These are phyloP conservation scores for Chironex yamaguchii DNA, from an alignment of 30 jellyfish, hydroid and myxozoan species.

Conservation along the genomic window DNA sequence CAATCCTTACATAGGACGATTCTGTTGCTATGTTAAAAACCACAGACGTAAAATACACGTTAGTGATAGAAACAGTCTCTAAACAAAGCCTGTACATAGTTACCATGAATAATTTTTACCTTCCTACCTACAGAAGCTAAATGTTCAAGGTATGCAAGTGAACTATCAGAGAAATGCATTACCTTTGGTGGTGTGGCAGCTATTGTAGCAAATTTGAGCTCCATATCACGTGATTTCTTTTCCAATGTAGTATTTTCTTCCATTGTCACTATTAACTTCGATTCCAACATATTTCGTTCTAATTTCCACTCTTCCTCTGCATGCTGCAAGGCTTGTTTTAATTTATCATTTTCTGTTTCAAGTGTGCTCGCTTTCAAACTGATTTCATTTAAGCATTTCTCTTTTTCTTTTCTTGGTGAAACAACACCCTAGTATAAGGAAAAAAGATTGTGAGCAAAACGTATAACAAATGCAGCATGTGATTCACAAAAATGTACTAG, in stretches of 20 bases:
- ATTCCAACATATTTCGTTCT: neutral
- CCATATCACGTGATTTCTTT: conserved; percentile 46
- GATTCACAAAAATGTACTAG: too few relatives aligned
- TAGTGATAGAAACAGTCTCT: too few relatives aligned
- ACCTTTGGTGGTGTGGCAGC: conserved; percentile 93
- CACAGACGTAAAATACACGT: too few relatives aligned
- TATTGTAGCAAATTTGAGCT: conserved; percentile 55
- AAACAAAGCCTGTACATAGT: too few relatives aligned
- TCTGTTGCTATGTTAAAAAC: too few relatives aligned
- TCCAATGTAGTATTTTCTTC: neutral
- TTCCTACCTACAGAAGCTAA: neutral
- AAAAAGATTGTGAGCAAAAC: too few relatives aligned
- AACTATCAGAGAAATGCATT: neutral
- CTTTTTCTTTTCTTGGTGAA: neutral
- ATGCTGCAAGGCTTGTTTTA: neutral
- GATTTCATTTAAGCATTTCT: neutral
- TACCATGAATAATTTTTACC: too few relatives aligned
- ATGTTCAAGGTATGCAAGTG: neutral
- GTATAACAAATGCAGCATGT: too few relatives aligned
- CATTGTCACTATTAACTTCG: neutral
- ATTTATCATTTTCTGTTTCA: neutral
- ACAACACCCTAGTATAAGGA: neutral
- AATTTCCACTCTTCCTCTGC: neutral
- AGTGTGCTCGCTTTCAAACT: neutral
- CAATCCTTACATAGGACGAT: too few relatives aligned